A percentile compares a stretch with the other conserved stretches of the same genome.
These are phyloP conservation scores for Drosophila mercatorum DNA, from an alignment of 2,888 invertebrate genomes.

Conservation along the genomic window DNA sequence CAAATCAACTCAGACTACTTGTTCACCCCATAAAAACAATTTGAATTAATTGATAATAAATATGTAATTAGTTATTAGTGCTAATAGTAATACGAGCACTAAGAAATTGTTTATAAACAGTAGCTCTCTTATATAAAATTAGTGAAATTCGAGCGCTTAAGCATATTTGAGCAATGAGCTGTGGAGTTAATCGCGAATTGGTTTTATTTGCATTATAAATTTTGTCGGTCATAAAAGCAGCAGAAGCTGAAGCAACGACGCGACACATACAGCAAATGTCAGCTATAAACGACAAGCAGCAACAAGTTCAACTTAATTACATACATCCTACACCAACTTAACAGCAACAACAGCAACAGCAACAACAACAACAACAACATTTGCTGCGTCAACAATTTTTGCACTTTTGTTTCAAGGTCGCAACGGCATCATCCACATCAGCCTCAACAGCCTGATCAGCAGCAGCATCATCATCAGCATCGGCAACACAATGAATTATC, in stretches of 20 bases:
- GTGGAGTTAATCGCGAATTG: slow-evolving; percentile 11
- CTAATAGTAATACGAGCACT: no score
- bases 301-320: slow-evolving; percentile 74
- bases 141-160: slow-evolving; percentile 17
- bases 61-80: no score
- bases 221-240: slow-evolving; percentile 57
- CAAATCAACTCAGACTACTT: no score
- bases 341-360: slow-evolving; percentile 14
- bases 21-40: no score
- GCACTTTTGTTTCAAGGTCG: slow-evolving; percentile 71
- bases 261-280: slow-evolving; percentile 15
- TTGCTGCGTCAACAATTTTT: slow-evolving; percentile 51
- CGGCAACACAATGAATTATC: slow-evolving; percentile 55
- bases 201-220: slow-evolving; percentile 51
- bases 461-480: slow-evolving; percentile 6
- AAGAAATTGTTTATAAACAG: slow-evolving; percentile 25
- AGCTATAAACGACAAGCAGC: slow-evolving; percentile 14
- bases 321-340: slow-evolving; percentile 66
- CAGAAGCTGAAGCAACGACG: slow-evolving; percentile 4
- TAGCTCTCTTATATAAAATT: slow-evolving; percentile 9
- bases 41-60: no score
- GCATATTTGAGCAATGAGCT: slow-evolving; percentile 46
- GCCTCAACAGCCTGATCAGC: slow-evolving; percentile 1
- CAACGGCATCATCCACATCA: slow-evolving; percentile 23
- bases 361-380: slow-evolving; percentile 19